Base-by-base conservation (phyloP, 2,113 vertebrate genomes). In the Ibidorhyncha struthersii region DNA sequence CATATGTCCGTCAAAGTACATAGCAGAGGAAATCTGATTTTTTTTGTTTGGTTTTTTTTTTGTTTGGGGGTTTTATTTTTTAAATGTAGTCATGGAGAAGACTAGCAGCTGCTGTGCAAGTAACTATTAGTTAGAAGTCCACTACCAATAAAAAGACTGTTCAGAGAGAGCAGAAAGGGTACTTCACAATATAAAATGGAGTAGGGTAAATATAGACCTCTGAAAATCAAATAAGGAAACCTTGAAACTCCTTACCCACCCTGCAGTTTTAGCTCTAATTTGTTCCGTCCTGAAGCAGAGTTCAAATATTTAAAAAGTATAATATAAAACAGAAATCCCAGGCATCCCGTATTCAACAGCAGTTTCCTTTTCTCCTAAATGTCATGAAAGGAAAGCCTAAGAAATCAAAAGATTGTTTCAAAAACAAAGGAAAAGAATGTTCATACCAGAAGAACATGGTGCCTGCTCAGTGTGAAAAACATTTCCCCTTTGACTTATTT, bases 361-460 rank as follows among this genome's bases (percentile, higher is more conserved):
- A 85, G 96, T 89, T 97, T 97, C 91, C 97, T 97, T 91, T 97
- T 79, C 97, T 96, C 91, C 86, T 95, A 89, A 94, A 85, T 4
- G 20, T 89, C 94, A 90, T 97, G 94, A 95, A 97, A 96, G 86
- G 78, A 95, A 96, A 96, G 81, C 56, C 70, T 87, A 92, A 89
- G 86, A 96, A 96, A 96, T 94, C 96, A 96, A 96, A 96, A 95
- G 86, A 73, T 82, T 85, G 58, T 94, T 96, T 96, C 66, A 70
- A 93, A 97, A 97, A 94, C 94, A 97, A 96, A 97, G 95, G 96
- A 97, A 96, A 96, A 91, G 89, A 96, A 95, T 17, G 89, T 5
- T 95, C 84, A 29, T 56, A 76, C 73, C 74, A 95, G 49, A 86
- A 93, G 90, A 97, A 91, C 63, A 52, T 73, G 78, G 86, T 89